Evolutionary conservation across 2,888 invertebrate species (phyloP).

Genomic region (Poecilobothrus nobilitatus): DNA sequence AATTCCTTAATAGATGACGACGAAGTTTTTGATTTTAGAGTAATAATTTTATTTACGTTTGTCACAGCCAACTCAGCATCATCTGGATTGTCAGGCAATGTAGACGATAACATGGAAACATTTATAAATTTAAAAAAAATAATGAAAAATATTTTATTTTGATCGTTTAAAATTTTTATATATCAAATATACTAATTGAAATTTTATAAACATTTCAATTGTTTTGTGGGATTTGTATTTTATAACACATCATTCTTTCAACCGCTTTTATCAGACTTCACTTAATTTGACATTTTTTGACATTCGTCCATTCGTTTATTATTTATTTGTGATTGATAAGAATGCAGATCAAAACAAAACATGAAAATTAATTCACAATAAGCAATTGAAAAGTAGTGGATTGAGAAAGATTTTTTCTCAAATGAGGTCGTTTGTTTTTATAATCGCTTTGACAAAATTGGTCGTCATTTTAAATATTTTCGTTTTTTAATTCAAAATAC

Average conservation of each 20-base stretch:
- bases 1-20: neutral
- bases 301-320: too few species aligned
- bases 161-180: neutral
- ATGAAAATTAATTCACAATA: too few species aligned
- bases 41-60: neutral
- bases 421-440: too few species aligned
- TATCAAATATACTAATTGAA: neutral
- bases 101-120: conserved; percentile 9
- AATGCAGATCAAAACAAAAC: too few species aligned
- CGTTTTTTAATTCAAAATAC: too few species aligned
- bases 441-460: too few species aligned
- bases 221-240: neutral
- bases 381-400: too few species aligned
- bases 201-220: neutral
- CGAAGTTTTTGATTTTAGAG: neutral
- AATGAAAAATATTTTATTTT: neutral
- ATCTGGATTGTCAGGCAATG: neutral
- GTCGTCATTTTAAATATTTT: too few species aligned
- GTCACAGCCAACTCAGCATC: conserved; percentile 3
- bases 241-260: neutral
- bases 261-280: neutral
- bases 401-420: too few species aligned
- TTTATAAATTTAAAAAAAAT: neutral
- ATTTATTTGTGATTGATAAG: too few species aligned
- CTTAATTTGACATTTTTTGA: neutral